Percentiles rank a stretch among this genome's conserved stretches.
Conservation (phyloP, 64 coral and sea anemone genomes). For the Hydrozoanthus tunicans region DNA sequence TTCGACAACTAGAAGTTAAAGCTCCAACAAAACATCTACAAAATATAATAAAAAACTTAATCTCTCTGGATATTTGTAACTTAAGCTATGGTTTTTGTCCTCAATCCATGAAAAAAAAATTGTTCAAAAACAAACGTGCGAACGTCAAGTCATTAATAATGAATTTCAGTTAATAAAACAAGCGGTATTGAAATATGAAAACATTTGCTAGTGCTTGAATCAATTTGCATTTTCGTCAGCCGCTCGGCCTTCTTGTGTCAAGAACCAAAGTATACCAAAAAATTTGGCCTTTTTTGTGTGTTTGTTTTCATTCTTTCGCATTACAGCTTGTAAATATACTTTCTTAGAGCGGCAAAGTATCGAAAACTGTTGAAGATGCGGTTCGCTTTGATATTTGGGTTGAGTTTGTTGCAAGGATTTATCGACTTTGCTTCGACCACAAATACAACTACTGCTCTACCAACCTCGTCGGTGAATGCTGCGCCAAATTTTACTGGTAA, state of each 20-base stretch:
- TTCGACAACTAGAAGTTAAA: background rate
- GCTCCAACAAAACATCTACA: background rate
- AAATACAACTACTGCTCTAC: background rate
- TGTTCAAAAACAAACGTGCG: background rate
- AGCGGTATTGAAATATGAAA: slow-evolving; percentile 38
- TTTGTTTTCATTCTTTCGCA: background rate
- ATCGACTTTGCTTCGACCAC: background rate
- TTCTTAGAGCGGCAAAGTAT: background rate
- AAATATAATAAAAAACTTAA: background rate
- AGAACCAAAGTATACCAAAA: slow-evolving; percentile 1
- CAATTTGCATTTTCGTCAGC: slow-evolving; percentile 62
- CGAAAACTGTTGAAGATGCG: slow-evolving; percentile 32
- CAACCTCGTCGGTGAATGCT: background rate
- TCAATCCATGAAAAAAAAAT: background rate
- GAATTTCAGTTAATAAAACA: slow-evolving; percentile 42
- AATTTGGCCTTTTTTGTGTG: background rate
- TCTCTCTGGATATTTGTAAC: background rate
- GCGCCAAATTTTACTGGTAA: slow-evolving; percentile 4
- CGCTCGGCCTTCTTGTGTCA: slow-evolving; percentile 11
- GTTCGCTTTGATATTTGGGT: slow-evolving; percentile 1
- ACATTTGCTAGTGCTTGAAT: slow-evolving; percentile 25
- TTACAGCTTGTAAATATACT: slow-evolving; percentile 1
- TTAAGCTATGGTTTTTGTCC: background rate
- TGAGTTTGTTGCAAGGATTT: slow-evolving; percentile 33
- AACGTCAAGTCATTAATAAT: slow-evolving; percentile 33